phyloP scores from a whole-genome alignment of 1,140 invertebrate species.

The Myzus persicae region DNA sequence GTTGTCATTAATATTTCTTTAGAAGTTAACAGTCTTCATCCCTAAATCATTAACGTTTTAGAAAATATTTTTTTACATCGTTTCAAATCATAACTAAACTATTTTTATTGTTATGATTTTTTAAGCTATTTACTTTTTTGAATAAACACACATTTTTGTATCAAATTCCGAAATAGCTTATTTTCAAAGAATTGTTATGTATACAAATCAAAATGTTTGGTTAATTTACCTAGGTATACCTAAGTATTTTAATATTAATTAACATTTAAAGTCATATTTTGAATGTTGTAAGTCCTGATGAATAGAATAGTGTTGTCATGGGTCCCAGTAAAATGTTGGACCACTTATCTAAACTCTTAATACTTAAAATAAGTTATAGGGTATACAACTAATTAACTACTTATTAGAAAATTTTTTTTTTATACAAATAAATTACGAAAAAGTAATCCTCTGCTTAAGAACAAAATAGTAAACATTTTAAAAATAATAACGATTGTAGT shows the following conservation, averaged over 20 bases:
- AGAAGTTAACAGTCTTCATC: neutral
- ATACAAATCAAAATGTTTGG: neutral
- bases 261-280: neutral
- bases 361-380: neutral
- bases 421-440: neutral
- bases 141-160: neutral
- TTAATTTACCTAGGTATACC: no score
- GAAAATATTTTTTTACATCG: neutral
- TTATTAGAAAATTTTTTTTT: neutral
- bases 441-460: neutral
- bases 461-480: neutral
- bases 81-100: no score
- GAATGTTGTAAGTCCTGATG: neutral
- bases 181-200: neutral
- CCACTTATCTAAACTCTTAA: neutral
- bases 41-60: no score
- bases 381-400: neutral
- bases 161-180: neutral
- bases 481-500: no score
- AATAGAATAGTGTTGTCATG: neutral
- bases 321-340: neutral
- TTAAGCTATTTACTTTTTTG: neutral
- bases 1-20: neutral
- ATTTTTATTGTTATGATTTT: neutral
- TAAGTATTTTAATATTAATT: neutral